phyloP scores from a whole-genome alignment of 2,113 vertebrate genomes.

The Equus quagga region DNA sequence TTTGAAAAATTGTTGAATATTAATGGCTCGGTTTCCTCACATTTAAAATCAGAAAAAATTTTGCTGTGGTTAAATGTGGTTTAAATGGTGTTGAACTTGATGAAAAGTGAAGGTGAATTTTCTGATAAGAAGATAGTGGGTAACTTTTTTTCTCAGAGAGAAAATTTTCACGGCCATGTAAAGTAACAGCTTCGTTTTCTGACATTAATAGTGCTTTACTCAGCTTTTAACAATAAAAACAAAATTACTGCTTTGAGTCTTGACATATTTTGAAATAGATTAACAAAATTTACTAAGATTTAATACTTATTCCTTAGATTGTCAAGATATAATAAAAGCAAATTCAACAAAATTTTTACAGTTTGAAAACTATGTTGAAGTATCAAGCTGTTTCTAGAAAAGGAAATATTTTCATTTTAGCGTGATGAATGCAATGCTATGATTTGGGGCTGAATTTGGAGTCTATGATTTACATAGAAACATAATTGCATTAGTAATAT shows the following conservation, averaged over 20 bases:
- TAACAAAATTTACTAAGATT: background rate
- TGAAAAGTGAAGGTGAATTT: background rate
- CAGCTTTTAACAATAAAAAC: background rate
- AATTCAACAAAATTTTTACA: background rate
- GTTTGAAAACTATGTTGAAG: background rate
- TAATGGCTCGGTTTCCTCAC: background rate
- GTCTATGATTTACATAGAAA: background rate
- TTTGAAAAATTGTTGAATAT: background rate
- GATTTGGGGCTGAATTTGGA: background rate
- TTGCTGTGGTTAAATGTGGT: background rate
- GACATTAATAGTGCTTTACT: background rate
- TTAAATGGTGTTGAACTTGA: background rate
- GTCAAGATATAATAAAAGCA: background rate
- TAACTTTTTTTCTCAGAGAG: background rate
- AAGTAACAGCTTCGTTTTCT: background rate
- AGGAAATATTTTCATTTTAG: accelerated
- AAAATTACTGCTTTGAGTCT: background rate
- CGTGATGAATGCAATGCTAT: background rate
- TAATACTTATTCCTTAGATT: background rate
- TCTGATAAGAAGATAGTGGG: background rate
- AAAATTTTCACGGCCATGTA: background rate
- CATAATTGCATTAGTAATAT: background rate
- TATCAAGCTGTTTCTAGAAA: background rate
- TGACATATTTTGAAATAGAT: background rate
- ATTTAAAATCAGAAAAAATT: background rate